These are phyloP conservation scores for Nicator chloris DNA, from an alignment of 2,113 vertebrate species.

Conservation along the genomic window DNA sequence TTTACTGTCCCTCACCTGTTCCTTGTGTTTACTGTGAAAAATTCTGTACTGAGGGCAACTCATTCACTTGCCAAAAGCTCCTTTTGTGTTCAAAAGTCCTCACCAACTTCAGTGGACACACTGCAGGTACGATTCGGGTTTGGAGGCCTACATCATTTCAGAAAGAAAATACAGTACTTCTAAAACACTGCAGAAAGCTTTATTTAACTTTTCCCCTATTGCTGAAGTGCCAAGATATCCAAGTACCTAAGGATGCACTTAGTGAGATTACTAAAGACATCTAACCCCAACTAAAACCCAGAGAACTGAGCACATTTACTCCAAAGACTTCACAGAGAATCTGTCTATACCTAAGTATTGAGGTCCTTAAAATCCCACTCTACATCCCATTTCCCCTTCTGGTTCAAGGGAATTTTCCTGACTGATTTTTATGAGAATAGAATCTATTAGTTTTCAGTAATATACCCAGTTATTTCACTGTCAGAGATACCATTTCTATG, in stretches of 20 bases:
- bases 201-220: neutral
- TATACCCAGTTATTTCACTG: neutral
- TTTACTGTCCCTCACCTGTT: neutral
- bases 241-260: neutral
- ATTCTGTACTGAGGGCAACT: neutral
- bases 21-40: neutral
- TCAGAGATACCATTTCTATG: neutral
- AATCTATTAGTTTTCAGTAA: neutral
- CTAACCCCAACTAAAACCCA: neutral
- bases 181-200: neutral
- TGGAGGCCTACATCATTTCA: neutral
- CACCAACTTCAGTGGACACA: neutral
- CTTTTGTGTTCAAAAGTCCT: neutral
- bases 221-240: neutral
- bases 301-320: neutral
- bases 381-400: neutral
- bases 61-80: neutral
- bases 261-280: neutral
- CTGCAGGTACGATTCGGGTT: neutral
- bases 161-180: neutral
- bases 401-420: neutral
- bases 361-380: neutral
- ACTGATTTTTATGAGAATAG: neutral
- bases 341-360: neutral
- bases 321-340: neutral